These are phyloP conservation scores for Petrolisthes manimaculis DNA, from an alignment of 2,888 invertebrate species.

Conservation along the genomic window DNA sequence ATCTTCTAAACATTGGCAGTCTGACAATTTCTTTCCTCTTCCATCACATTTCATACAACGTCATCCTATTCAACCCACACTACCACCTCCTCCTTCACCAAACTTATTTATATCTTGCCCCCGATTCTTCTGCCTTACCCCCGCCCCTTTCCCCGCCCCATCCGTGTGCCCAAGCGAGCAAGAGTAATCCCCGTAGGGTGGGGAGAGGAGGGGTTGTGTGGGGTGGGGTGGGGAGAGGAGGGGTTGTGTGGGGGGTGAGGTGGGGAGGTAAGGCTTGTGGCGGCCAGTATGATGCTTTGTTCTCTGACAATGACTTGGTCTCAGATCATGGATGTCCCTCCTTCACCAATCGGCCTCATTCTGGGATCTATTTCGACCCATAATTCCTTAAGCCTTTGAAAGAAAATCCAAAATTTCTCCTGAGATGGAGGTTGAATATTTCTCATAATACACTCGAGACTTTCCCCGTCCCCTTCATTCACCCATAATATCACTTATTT, in stretches of 20 bases:
- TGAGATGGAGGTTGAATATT: conserved; percentile 46
- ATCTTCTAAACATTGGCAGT: too few relatives aligned
- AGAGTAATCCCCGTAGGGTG: conserved; percentile 27
- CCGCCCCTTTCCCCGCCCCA: conserved; percentile 5
- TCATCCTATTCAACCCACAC: not conserved
- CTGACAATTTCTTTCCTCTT: not conserved
- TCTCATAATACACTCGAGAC: conserved; percentile 40
- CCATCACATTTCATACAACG: not conserved
- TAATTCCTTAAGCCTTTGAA: conserved; percentile 49
- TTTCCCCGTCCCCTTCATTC: conserved; percentile 42
- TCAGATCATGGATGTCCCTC: conserved; percentile 47
- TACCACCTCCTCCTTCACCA: not conserved
- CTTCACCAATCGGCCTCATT: conserved; percentile 55
- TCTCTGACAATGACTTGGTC: conserved; percentile 56
- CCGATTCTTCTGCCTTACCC: conserved; percentile 1
- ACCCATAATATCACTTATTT: conserved; percentile 58
- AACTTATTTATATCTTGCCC: not conserved
- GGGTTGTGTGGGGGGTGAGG: not conserved
- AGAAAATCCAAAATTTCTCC: conserved; percentile 39
- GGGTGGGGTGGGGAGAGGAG: not conserved
- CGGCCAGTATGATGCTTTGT: conserved; percentile 33
- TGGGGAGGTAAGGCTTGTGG: not conserved
- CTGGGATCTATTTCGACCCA: conserved; percentile 41
- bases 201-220: not conserved
- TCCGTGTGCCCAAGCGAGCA: conserved; percentile 2